phyloP scores from a whole-genome alignment of 2,888 invertebrate genomes.

The Agrypnus murinus region DNA sequence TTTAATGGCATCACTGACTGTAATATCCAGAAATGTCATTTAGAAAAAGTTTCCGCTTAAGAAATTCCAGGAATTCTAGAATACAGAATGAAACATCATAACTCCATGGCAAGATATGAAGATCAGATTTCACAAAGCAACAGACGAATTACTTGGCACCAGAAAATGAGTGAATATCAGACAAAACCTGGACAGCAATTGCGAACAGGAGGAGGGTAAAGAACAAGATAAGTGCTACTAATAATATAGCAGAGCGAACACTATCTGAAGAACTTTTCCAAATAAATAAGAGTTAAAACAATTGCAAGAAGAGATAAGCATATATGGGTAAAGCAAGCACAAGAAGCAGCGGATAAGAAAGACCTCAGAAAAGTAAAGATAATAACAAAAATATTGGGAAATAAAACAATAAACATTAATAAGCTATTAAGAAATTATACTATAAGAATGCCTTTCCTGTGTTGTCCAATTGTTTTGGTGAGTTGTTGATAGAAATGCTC shows the following conservation, averaged over 20 bases:
- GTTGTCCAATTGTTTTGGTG: no score
- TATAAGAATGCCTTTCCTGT: no score
- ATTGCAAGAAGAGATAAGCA: background rate
- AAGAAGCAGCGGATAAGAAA: background rate
- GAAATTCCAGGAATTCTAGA: no score
- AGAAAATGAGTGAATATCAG: background rate
- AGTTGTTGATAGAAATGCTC: no score
- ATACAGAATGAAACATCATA: background rate
- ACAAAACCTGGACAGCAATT: background rate
- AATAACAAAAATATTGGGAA: background rate
- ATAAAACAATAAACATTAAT: background rate
- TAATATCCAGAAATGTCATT: background rate
- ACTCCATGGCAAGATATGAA: background rate
- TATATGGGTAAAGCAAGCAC: background rate
- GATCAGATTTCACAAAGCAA: background rate
- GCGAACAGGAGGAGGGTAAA: no score
- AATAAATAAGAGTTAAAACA: background rate
- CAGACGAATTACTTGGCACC: background rate
- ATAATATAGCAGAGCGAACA: background rate
- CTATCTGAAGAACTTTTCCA: background rate
- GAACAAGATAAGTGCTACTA: background rate
- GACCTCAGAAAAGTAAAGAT: background rate
- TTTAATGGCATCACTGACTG: no score
- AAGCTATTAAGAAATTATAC: background rate
- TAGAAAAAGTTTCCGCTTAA: no score